Evolutionary conservation across 2,797 vertebrate species (phyloP).

Genomic region (Rhynchotus rufescens): DNA sequence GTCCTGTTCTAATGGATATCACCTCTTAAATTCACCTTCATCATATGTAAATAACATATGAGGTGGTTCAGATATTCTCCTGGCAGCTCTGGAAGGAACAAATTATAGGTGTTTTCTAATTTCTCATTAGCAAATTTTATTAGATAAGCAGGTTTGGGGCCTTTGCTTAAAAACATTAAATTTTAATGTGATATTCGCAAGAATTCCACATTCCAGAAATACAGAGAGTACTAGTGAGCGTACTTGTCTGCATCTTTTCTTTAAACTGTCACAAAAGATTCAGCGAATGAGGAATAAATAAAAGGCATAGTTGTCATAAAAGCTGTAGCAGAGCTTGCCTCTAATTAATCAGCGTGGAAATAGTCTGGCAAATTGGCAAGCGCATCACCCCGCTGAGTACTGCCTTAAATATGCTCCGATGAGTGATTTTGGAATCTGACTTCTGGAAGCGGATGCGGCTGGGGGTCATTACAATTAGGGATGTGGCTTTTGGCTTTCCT

Average conservation of each 20-base stretch:
- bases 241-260: background rate
- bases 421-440: conserved; percentile 21
- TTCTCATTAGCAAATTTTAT: background rate
- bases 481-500: conserved; percentile 22
- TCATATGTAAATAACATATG: background rate
- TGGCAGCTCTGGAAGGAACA: background rate
- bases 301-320: background rate
- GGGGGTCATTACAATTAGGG: conserved; percentile 41
- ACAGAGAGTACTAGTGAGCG: background rate
- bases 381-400: background rate
- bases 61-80: background rate
- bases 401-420: background rate
- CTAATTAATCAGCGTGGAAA: conserved; percentile 10
- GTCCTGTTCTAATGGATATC: background rate
- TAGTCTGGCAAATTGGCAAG: conserved; percentile 19
- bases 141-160: background rate
- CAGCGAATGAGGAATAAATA: background rate
- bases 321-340: background rate
- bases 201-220: background rate
- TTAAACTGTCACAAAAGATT: background rate
- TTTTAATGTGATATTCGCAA: background rate
- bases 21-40: background rate
- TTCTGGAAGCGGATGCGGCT: conserved; percentile 26
- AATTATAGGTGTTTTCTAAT: background rate
- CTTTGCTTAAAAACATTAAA: background rate